A percentile compares a stretch with the other conserved stretches of the same genome.
phyloP scores from a whole-genome alignment of 1,140 invertebrate genomes.

The Limonius californicus region DNA sequence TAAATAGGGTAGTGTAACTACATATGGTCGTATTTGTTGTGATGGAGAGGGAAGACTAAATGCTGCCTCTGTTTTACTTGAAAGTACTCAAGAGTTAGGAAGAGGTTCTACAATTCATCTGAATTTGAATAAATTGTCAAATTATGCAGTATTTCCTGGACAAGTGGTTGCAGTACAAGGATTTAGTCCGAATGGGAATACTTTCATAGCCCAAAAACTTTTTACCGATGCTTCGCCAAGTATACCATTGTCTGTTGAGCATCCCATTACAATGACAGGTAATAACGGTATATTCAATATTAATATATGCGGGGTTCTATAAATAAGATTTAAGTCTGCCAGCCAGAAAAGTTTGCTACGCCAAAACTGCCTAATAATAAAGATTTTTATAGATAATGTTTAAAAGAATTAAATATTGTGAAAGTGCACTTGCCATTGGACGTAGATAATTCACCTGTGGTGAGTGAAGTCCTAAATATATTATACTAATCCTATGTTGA shows the following conservation, averaged over 20 bases:
- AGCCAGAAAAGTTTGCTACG: too few species aligned
- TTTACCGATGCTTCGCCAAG: constrained; percentile 15
- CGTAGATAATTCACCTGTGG: too few species aligned
- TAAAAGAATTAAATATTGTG: too few species aligned
- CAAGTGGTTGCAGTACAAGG: constrained; percentile 76
- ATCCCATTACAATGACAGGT: background rate
- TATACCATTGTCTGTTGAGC: background rate
- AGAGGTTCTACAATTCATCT: constrained; percentile 51
- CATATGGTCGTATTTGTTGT: constrained; percentile 69
- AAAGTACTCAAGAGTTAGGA: constrained; percentile 58
- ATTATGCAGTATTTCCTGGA: constrained; percentile 79
- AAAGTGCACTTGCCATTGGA: too few species aligned
- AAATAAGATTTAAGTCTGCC: too few species aligned
- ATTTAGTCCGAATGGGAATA: constrained; percentile 63
- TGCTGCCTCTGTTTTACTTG: constrained; percentile 62
- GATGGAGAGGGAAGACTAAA: constrained; percentile 69
- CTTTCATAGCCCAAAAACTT: constrained; percentile 53
- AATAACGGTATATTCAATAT: too few species aligned
- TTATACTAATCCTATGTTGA: too few species aligned
- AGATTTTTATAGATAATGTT: too few species aligned
- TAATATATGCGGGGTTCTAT: too few species aligned
- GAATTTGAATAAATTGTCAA: constrained; percentile 60
- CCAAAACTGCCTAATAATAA: too few species aligned
- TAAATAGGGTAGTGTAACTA: constrained; percentile 49
- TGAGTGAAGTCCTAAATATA: too few species aligned